Base-by-base conservation (phyloP, 2,797 vertebrate genomes). In the Mionectes olivaceus region DNA sequence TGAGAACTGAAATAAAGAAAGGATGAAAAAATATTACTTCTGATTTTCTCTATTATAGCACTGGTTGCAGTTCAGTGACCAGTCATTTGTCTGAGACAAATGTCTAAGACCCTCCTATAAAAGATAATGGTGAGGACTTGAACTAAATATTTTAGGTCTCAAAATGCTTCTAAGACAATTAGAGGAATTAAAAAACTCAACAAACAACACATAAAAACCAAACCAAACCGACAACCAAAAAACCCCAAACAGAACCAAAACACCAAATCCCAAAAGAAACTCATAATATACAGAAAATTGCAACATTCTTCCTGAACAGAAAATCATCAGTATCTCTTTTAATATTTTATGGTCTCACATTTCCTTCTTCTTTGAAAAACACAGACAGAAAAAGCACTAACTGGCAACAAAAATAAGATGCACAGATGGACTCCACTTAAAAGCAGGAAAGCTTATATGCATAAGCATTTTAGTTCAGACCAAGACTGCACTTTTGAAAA, bases 91-190 rank as follows among this genome's bases (percentile, higher is more conserved):
- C 30, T 44, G 23, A 41, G 39, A 53, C 21, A 65, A 65, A 39
- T 39, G 33, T 23, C n/a, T 37, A 53, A 12, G 5, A n/a, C 4
- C 3, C 1, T 24, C 18, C 12, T 33, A 50, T 12, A 7, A 52
- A 47, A 39, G 19, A 5, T 35, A 30, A 2, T 3, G 2, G 3
- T 14, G 25, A 64, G 12, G 4, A 68, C 68, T 23, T 0, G 0
- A 77, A 43, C 10, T 18, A 64, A 92, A 39, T 71, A 50, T 69
- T 92, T 64, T 30, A 27, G 7, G 25, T 57, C 13, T 68, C 19
- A 89, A 53, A 41, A 39, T 39, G 7, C 16, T 81, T 71, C 53
- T 43, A 57, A 55, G 60, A 71, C 0, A 78, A 79, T 13, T 4
- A 25, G 2, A 78, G 10, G 9, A 28, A 52, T 28, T 28, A 46